Evolutionary conservation across 2,113 vertebrate genomes (phyloP), one percentile per base, ranked within the genome.

Genomic region (Beaufortia kweichowensis): DNA sequence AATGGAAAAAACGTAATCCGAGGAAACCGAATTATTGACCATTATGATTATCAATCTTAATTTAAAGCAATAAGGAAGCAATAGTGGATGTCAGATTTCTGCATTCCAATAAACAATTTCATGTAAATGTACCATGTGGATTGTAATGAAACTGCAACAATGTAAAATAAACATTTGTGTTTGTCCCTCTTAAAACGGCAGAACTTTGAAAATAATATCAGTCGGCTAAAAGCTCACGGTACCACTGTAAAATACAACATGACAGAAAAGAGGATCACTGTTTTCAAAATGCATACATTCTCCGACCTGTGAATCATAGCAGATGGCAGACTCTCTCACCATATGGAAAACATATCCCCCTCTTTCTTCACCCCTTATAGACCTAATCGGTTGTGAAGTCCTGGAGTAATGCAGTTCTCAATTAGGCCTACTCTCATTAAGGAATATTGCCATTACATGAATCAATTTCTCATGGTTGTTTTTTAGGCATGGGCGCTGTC

Each of bases 101-200:
- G n/a, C 48, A n/a, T 53, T 53, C 19, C n/a, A 53, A 53, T 53
- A 53, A n/a, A 21, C 48, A 53, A 53, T 3, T 7, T 21, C 35
- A 2, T 39, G 35, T 39, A 39, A 39, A 39, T 39, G 35, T 39
- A 21, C n/a, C 15, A 53, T 10, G 6, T 10, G 24, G 53, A 67
- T 24, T 8, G 23, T 85, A 81, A 89, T 85, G 86, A 86, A 88
- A 88, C 85, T 80, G 86, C 87, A 86, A 89, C 84, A 82, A 86
- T 81, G 81, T 86, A 86, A 88, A 87, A 88, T 85, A 91, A 90
- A 91, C 88, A 89, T 90, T 91, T 89, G 87, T 89, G 87, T 91
- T 86, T 79, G 78, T 86, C 79, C 83, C 85, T 73, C 28, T 39
- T 84, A 60, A 31, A 82, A 84, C 79, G 76, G 80, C 72, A 76